Evolutionary conservation across 2,113 vertebrate genomes (phyloP), one percentile per base, ranked within the genome.

Genomic region (Oceanodroma tethys): DNA sequence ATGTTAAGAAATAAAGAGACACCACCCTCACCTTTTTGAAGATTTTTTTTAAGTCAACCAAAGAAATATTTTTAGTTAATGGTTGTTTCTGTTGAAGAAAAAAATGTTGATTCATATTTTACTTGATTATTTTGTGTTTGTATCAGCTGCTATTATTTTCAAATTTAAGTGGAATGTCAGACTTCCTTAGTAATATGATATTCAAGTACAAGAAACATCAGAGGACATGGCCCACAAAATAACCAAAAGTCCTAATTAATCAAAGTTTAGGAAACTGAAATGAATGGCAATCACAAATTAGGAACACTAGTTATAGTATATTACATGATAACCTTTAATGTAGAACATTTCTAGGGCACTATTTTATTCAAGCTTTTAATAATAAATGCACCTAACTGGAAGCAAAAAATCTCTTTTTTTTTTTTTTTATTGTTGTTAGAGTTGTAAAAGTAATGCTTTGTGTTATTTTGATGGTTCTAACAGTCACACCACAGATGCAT

Each of bases 401-500:
- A 34, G 32, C 17, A 22, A 71, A 89, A 92, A 56, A 1, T 2
- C 9, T 63, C 6, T 85, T 88, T 15, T 90, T 93, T 67, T 15
- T 25, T 42, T 76, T 7, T 74, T 72, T 92, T 88, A n/a, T 94
- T 67, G 13, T 75, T 87, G 10, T 53, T 40, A 83, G 53, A 70
- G 22, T 70, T 87, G 23, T 80, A 88, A 50, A 93, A 91, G 34
- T 90, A 68, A 48, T 70, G 10, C 25, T 79, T 91, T 87, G 36
- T 8, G 3, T 80, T 93, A 79, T 87, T 94, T 78, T 90, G 32
- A 55, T 93, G 47, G 25, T 95, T 93, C 66, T 94, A 79, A 87
- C 78, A 92, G 78, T 93, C 67, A 70, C 81, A 95, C 48, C 48
- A 85, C 45, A 91, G 90, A 96, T 82, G 84, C 58, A 55, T 86